Evolutionary conservation across 2,888 invertebrate species (phyloP).

Genomic region (Teinopalpus imperialis): DNA sequence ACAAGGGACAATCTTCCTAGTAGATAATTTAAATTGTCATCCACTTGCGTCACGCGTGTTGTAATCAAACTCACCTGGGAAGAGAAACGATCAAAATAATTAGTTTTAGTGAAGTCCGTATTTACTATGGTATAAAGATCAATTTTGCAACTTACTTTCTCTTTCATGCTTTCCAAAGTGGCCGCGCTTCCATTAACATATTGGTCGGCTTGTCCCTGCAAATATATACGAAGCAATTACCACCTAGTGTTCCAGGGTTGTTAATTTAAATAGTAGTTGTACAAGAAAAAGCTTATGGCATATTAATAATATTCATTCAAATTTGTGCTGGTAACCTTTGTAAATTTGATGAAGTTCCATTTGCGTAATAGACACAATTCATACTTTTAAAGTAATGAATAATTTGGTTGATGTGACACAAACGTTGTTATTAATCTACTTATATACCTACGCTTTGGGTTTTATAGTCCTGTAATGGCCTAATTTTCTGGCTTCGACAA

Average conservation of each 20-base stretch:
- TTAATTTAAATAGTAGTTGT: constrained; percentile 18
- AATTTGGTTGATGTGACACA: no score
- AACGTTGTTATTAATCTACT: no score
- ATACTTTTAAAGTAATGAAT: constrained; percentile 4
- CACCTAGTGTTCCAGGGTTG: constrained; percentile 1
- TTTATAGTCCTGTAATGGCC: no score
- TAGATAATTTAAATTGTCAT: constrained; percentile 91
- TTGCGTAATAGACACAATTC: neutral
- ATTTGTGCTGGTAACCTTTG: neutral
- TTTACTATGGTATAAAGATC: constrained; percentile 16
- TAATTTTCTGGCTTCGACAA: no score
- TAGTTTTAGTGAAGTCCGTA: constrained; percentile 27
- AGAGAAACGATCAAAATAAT: constrained; percentile 28
- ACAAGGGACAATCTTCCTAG: constrained; percentile 90
- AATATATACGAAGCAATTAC: constrained; percentile 31
- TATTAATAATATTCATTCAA: no score
- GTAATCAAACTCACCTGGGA: constrained; percentile 88
- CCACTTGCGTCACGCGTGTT: constrained; percentile 88
- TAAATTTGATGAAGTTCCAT: constrained; percentile 4
- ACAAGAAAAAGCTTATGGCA: no score
- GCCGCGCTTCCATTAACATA: constrained; percentile 90
- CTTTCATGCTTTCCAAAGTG: constrained; percentile 90
- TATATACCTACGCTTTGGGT: no score
- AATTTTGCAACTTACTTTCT: constrained; percentile 79
- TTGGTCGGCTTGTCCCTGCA: constrained; percentile 87